phyloP scores from a whole-genome alignment of 1,140 invertebrate species.

The Tenebrio molitor region DNA sequence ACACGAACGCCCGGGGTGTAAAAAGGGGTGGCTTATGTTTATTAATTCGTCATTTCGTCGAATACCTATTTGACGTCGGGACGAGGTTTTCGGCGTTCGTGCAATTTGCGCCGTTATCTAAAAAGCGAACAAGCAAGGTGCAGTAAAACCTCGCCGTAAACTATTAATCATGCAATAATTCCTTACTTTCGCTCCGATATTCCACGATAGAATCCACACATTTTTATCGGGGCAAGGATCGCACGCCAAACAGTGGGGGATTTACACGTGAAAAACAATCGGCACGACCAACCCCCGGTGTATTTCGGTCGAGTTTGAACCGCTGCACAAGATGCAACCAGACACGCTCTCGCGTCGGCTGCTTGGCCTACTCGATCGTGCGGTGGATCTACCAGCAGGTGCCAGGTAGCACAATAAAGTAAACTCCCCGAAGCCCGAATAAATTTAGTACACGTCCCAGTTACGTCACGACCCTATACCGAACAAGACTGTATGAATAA shows the following conservation, averaged over 20 bases:
- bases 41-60: too few relatives aligned
- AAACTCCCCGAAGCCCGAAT: slow-evolving; percentile 5
- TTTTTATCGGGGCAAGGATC: slow-evolving; percentile 8
- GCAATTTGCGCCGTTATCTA: too few relatives aligned
- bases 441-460: slow-evolving; percentile 11
- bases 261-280: not conserved
- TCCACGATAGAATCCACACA: slow-evolving; percentile 13
- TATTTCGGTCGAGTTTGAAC: too few relatives aligned
- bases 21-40: too few relatives aligned
- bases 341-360: slow-evolving; percentile 13
- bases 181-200: slow-evolving; percentile 10
- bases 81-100: too few relatives aligned
- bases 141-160: not conserved
- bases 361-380: slow-evolving; percentile 19
- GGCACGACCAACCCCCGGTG: too few relatives aligned
- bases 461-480: not conserved
- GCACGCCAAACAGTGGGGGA: not conserved
- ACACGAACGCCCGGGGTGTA: too few relatives aligned
- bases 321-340: slow-evolving; percentile 9
- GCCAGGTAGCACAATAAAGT: slow-evolving; percentile 36
- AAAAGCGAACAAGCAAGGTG: too few relatives aligned
- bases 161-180: slow-evolving; percentile 16
- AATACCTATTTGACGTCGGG: too few relatives aligned
- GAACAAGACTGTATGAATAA: not conserved
- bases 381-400: slow-evolving; percentile 33